A percentile compares a stretch with the other conserved stretches of the same genome.
Evolutionary conservation across 2,888 invertebrate species (phyloP).

Genomic region (Ochropleura plecta): DNA sequence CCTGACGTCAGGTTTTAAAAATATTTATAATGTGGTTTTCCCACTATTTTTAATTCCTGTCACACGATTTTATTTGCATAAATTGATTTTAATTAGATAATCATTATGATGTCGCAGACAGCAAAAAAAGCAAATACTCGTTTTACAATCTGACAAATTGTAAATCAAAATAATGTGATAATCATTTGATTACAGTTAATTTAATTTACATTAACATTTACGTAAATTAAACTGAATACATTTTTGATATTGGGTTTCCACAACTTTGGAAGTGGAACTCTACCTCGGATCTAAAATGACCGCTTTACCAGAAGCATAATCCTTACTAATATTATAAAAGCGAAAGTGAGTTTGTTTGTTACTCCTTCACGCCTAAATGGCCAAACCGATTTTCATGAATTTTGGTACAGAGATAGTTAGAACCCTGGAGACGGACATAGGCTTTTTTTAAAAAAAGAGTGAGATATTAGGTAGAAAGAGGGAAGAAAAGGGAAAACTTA

Average conservation of each 20-base stretch:
- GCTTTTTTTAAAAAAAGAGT: too few species aligned
- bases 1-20: slow-evolving; percentile 21
- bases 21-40: slow-evolving; percentile 27
- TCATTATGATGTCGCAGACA: slow-evolving; percentile 10
- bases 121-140: slow-evolving; percentile 1
- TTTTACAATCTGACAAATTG: slow-evolving; percentile 36
- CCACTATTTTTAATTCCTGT: slow-evolving; percentile 45
- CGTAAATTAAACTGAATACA: background rate
- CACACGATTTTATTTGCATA: slow-evolving; percentile 42
- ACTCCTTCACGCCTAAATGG: too few species aligned
- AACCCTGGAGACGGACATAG: too few species aligned
- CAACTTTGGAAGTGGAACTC: background rate
- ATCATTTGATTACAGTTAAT: background rate
- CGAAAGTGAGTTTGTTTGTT: too few species aligned
- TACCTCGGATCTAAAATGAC: background rate
- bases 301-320: too few species aligned
- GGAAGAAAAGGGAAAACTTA: too few species aligned
- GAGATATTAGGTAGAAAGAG: too few species aligned
- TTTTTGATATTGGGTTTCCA: slow-evolving; percentile 7
- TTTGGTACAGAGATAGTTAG: too few species aligned
- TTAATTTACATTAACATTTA: slow-evolving; percentile 3
- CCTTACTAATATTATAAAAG: too few species aligned
- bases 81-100: slow-evolving; percentile 24
- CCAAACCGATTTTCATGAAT: too few species aligned
- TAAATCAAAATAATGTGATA: slow-evolving; percentile 9